Conservation (phyloP, 2,113 vertebrate species). For the Python bivittatus region DNA sequence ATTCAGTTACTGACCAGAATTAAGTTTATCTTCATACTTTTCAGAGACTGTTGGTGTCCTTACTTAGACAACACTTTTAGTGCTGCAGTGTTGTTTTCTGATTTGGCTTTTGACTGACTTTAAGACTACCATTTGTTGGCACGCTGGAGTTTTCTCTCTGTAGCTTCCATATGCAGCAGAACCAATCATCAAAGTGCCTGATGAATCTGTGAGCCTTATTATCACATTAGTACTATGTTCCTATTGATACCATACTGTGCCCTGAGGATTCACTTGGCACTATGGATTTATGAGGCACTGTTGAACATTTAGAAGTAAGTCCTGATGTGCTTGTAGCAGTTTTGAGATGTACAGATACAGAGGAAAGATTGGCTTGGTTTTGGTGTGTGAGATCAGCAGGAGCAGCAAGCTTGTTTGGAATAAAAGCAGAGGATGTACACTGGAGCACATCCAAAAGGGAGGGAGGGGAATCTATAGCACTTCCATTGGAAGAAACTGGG, state of each 20-base stretch:
- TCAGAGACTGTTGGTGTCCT: conserved; percentile 22
- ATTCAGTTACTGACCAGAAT: conserved; percentile 59
- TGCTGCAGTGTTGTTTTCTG: conserved; percentile 29
- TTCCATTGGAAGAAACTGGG: conserved; percentile 98
- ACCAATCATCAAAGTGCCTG: conserved; percentile 24
- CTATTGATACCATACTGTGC: conserved; percentile 57
- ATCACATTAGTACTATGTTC: conserved; percentile 50
- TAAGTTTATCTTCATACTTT: conserved; percentile 34
- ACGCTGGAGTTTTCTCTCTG: conserved; percentile 5
- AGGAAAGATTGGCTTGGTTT: conserved; percentile 62
- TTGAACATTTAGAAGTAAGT: conserved; percentile 42
- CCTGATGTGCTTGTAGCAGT: conserved; percentile 67
- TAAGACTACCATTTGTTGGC: neutral
- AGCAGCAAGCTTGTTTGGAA: conserved; percentile 76
- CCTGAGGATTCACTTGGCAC: conserved; percentile 50
- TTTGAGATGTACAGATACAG: conserved; percentile 65
- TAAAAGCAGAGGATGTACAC: conserved; percentile 72
- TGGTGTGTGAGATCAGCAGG: conserved; percentile 66
- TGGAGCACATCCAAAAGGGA: conserved; percentile 76
- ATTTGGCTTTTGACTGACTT: conserved; percentile 23
- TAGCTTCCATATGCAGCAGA: conserved; percentile 4
- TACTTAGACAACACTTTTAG: neutral
- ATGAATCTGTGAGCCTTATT: conserved; percentile 20
- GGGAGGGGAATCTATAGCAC: conserved; percentile 91
- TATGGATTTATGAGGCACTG: conserved; percentile 33